Conservation (phyloP, 2,888 invertebrate genomes). For the Chymomyza caudatula region DNA sequence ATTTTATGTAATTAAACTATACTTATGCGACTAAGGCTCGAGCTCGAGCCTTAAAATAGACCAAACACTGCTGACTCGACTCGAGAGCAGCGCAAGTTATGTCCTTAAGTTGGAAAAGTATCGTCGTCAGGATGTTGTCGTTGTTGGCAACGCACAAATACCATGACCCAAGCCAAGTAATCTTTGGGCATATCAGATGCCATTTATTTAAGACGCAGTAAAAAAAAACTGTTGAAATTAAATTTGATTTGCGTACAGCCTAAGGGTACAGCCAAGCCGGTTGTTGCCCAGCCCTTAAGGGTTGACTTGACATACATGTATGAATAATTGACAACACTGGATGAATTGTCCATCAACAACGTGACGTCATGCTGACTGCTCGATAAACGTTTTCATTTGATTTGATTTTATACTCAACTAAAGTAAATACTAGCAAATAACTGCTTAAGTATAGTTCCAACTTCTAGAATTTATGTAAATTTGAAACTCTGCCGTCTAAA, state of each 20-base stretch:
- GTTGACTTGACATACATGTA: not conserved
- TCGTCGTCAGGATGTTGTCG: not conserved
- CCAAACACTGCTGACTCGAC: not conserved
- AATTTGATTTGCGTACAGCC: not conserved
- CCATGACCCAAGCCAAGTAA: not conserved
- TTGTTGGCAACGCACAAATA: not conserved
- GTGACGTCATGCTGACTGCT: constrained; percentile 50
- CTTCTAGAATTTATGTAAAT: constrained; percentile 61
- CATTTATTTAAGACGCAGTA: not conserved
- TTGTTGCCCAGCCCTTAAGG: not conserved
- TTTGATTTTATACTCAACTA: not conserved
- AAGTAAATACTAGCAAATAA: not conserved
- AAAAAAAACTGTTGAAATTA: not conserved
- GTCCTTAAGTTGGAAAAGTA: constrained; percentile 19
- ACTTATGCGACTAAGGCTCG: constrained; percentile 40
- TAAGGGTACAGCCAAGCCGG: not conserved
- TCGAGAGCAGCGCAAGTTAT: not conserved
- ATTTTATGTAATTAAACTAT: constrained; percentile 54
- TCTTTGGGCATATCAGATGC: not conserved
- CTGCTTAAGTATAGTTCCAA: constrained; percentile 4
- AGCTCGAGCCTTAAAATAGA: not conserved
- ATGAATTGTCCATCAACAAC: not conserved
- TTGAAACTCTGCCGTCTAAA: constrained; percentile 40
- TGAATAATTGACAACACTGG: constrained; percentile 48
- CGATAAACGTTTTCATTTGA: not conserved